Conservation (phyloP, 2,888 invertebrate species). For the Agrochola litura region DNA sequence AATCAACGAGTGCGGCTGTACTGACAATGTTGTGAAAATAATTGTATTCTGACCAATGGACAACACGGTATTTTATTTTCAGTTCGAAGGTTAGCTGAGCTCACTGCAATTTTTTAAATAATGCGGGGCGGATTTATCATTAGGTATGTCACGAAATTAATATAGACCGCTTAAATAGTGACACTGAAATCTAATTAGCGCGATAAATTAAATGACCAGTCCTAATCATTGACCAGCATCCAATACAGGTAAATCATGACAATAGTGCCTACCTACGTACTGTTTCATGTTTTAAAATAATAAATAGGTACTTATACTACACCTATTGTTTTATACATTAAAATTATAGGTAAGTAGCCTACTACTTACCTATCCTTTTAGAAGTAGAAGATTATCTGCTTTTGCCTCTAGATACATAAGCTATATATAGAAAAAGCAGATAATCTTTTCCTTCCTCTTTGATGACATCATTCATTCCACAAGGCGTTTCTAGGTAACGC, state of each 20-base stretch:
- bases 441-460: background rate
- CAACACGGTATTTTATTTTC: constrained; percentile 73
- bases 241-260: background rate
- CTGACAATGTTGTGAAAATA: constrained; percentile 38
- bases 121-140: background rate
- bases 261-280: background rate
- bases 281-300: background rate
- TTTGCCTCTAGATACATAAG: no score
- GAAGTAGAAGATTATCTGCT: no score
- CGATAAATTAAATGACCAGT: background rate
- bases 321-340: background rate
- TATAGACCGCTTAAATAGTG: constrained; percentile 7
- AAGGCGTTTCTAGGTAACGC: background rate
- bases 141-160: background rate
- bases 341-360: background rate
- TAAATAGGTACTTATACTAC: background rate
- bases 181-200: background rate
- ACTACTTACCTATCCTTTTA: no score
- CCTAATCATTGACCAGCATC: background rate
- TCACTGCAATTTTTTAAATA: constrained; percentile 68
- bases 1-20: constrained; percentile 19
- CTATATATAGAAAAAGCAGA: background rate
- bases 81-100: constrained; percentile 76
- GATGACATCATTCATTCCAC: constrained; percentile 18
- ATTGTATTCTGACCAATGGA: constrained; percentile 51